Base-by-base conservation (phyloP, 2,888 invertebrate species). In the Drosophila melanosoma region DNA sequence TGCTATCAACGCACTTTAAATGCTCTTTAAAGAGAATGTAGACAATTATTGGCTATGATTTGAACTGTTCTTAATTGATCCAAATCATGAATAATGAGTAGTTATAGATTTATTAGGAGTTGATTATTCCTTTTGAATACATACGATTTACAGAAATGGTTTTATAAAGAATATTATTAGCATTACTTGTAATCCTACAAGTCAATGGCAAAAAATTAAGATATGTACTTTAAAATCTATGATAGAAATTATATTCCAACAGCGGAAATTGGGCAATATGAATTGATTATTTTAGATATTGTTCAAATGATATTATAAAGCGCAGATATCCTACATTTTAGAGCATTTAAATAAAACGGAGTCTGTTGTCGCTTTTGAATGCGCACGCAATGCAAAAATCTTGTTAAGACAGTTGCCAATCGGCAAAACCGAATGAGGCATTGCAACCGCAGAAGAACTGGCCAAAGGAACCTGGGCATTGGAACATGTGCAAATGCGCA, bases 351-450 rank as follows among this genome's bases (percentile, higher is more conserved):
- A 45, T 10, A 62, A 65, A 80, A 80, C 76, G 76, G 62, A 51
- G 67, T 58, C 38, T 53, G 69, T 65, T 78, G 74, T 69, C 53
- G 73, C 40, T 67, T 79, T 73, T 58, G 60, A 76, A 76, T 76
- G 81, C 79, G 76, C 91, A 90, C 90, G 91, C 90, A 91, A 90
- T 89, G 86, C 82, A 81, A 81, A 91, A 90, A 91, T 87, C 89
- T 90, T 91, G 90, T 91, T 91, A 73, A 81, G 48, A 54, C 26
- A 49, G 53, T 49, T 68, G 81, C 59, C 81, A 81, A 69, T 74
- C 60, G 66, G 60, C 73, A 65, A 15, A 67, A 63, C 62, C 62
- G 74, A 74, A 59, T 78, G 79, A 38, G 36, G 69, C 58, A 38
- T 36, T 51, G 38, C 42, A 42, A 15, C 32, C 48, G 65, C 26